Evolutionary conservation across 53 echinoderm and acorn worm species (phyloP).

Genomic region (Patiria pectinifera): DNA sequence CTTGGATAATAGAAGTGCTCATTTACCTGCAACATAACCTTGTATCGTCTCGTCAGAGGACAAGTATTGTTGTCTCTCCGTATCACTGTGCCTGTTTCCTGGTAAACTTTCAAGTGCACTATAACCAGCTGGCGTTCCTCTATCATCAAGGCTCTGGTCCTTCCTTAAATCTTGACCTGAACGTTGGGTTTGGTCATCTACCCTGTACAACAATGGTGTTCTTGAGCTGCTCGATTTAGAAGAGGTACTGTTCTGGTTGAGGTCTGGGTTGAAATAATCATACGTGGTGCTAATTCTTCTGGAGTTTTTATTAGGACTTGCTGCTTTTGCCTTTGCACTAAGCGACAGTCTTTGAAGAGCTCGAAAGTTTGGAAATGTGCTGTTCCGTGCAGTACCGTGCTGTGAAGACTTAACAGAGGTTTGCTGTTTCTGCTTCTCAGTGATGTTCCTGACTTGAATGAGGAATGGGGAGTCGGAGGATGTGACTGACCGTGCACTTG

Average conservation of each 20-base stretch:
- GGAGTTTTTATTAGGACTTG: neutral
- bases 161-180: neutral
- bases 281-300: neutral
- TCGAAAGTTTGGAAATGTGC: constrained; percentile 87
- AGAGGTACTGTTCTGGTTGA: neutral
- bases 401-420: too few species aligned
- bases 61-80: neutral
- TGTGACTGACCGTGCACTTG: constrained; percentile 19
- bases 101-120: constrained; percentile 5
- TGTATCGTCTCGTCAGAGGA: constrained; percentile 10
- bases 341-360: constrained; percentile 76
- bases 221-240: neutral
- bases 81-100: constrained; percentile 22
- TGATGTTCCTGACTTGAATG: neutral
- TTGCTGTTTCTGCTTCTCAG: neutral
- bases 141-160: neutral
- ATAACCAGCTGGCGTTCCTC: constrained; percentile 23
- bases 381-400: constrained; percentile 2
- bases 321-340: constrained; percentile 73
- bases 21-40: constrained; percentile 33
- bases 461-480: constrained; percentile 13
- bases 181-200: neutral
- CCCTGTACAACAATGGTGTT: neutral
- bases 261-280: neutral
- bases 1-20: neutral